Evolutionary conservation across 2,113 vertebrate genomes (phyloP), one percentile per base, ranked within the genome.

Genomic region (Labeo rohita): DNA sequence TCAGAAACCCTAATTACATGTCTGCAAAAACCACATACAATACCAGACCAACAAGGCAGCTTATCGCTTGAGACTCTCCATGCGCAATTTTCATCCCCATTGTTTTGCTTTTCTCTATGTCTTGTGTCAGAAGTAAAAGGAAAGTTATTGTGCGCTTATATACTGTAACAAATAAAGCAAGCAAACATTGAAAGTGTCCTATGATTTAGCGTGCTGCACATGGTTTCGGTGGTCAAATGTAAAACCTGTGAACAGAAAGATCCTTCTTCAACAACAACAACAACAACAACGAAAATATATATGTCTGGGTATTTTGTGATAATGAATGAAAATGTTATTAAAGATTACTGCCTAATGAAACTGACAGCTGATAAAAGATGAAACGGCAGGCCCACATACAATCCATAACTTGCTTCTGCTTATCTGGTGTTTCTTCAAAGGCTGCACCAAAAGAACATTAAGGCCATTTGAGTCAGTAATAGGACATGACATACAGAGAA

Each of bases 1-100:
- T 91, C 91, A 91, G 86, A 92, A 92, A 91, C 87, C 89, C 89
- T 92, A 93, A 95, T 94, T 93, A 91, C 89, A 93, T 88, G 93
- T 93, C 93, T 94, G 89, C 90, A 89, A 89, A 93, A 93, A 87
- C 89, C 28, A 39, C 88, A 92, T 89, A 92, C 92, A 92, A 92
- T 91, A 90, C 91, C 82, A 59, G 84, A 91, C 88, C 52, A 89
- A 86, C 70, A 80, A 87, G 72, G 23, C 75, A 79, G 76, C 88
- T 89, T 90, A 88, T 90, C 87, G 86, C 79, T 82, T 54, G 52
- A 83, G 84, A 28, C 74, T 90, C 59, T 80, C 68, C 36, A 74
- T 87, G 59, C 21, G 82, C 45, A 50, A 50, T 15, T 54, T 88
- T 66, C 43, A 84, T 87, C 78, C 18, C 54, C 47, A 15, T 90